Evolutionary conservation across 64 coral and sea anemone genomes (phyloP), one percentile per base, ranked within the genome.

Genomic region (Pocillopora damicornis): DNA sequence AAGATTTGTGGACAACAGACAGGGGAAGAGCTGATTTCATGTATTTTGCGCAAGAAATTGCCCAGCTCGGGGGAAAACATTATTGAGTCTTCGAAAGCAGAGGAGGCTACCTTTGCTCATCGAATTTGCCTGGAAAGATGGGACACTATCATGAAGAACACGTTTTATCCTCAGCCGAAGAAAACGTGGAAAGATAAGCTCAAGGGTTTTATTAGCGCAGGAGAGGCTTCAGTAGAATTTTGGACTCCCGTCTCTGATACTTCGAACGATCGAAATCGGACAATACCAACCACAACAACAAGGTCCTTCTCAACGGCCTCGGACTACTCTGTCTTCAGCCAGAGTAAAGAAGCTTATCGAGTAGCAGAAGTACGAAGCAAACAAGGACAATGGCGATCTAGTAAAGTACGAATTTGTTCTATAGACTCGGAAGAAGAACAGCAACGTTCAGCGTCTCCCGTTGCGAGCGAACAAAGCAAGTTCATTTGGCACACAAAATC

Each of bases 1-100:
- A 91, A 95, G 78, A 95, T 95, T 22, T 95, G 94, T 37, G 88
- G 87, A 9, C 94, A 95, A 86, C 90, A 95, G 60, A 95, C 94
- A 34, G 94, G 90, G 18, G 94, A 95, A 79, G 87, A 92, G 36
- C 42, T 95, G 58, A 86, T 95, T n/a, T 75, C 89, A 36, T 92
- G 89, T 80, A 89, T 95, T 71, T 73, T 95, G 37, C 92, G 86
- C 75, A 87, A 95, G 61, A 81, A 91, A 36, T 95, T 91, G 89
- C 81, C 92, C 4, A 60, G 42, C 3, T 51, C 86, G 15, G 88
- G 60, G n/a, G 45, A 68, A 58, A 76, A 78, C 4, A 64, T 8
- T 36, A 77, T 35, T 34, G 11, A 23, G 1, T 60, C 87, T 25
- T 61, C 65, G 1, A 63, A 89, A 2, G 66, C 59, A 67, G 72